Percentiles rank a stretch among this genome's conserved stretches.
phyloP scores from a whole-genome alignment of 2,113 vertebrate species.

The Leptobrachium leishanense region DNA sequence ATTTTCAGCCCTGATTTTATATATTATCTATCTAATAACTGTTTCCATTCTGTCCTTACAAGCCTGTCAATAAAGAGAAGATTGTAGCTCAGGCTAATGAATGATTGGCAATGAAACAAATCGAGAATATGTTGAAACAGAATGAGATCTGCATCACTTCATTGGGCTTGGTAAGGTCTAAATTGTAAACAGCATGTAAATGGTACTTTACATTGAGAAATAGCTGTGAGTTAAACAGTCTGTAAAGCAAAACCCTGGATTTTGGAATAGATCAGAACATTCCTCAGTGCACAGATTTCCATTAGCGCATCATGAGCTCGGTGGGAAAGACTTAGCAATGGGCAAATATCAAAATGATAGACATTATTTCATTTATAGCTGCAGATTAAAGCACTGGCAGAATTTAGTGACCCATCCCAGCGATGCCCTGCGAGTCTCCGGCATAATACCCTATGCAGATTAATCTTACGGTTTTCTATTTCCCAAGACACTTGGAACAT shows the following conservation, averaged over 20 bases:
- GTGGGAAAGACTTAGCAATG: slow-evolving; percentile 6
- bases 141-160: slow-evolving; percentile 29
- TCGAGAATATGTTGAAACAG: slow-evolving; percentile 27
- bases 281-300: slow-evolving; percentile 26
- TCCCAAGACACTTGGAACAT: background rate
- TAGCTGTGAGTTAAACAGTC: slow-evolving; percentile 43
- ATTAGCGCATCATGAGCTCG: slow-evolving; percentile 34
- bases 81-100: background rate
- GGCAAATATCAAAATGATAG: slow-evolving; percentile 23
- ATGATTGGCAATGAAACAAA: background rate
- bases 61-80: background rate
- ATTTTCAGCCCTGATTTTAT: too few relatives aligned
- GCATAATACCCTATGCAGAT: background rate
- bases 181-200: slow-evolving; percentile 36
- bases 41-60: background rate
- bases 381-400: slow-evolving; percentile 19
- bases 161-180: slow-evolving; percentile 34
- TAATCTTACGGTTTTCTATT: background rate
- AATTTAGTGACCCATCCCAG: slow-evolving; percentile 26
- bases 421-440: background rate
- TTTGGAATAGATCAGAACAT: slow-evolving; percentile 25
- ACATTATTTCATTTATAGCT: slow-evolving; percentile 16
- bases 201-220: slow-evolving; percentile 21
- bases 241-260: slow-evolving; percentile 34
- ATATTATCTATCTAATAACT: too few relatives aligned